Conservation (phyloP, 2,888 invertebrate species). For the Tanytarsus gracilentus region DNA sequence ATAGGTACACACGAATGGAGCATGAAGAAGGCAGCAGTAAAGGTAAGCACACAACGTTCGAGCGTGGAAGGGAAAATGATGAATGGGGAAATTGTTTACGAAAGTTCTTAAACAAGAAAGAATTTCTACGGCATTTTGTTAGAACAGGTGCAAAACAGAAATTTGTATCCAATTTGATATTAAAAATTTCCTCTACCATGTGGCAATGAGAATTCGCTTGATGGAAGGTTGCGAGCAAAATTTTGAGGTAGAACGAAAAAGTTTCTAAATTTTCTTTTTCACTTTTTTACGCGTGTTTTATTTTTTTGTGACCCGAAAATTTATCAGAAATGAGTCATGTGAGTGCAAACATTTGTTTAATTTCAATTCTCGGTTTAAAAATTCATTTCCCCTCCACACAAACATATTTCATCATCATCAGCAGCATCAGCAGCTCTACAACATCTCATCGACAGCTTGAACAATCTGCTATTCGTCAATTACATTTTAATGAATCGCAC, state of each 20-base stretch:
- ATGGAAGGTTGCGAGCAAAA: constrained; percentile 2
- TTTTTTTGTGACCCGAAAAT: no score
- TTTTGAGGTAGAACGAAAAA: background rate
- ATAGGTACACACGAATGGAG: background rate
- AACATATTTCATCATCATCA: background rate
- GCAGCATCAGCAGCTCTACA: background rate
- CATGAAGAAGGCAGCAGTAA: background rate
- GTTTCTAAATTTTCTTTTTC: background rate
- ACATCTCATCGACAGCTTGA: background rate
- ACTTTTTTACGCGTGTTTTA: background rate
- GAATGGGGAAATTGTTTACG: constrained; percentile 19
- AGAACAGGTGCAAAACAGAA: constrained; percentile 28
- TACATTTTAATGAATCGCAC: constrained; percentile 22
- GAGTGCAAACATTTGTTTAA: background rate
- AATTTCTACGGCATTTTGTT: constrained; percentile 16
- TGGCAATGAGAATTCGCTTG: background rate
- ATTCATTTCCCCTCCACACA: background rate
- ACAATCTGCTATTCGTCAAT: constrained; percentile 25
- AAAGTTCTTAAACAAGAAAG: background rate
- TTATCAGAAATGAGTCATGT: no score
- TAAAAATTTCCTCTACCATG: constrained; percentile 20
- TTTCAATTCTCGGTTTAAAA: constrained; percentile 3
- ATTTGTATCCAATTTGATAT: constrained; percentile 27
- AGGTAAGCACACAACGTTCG: background rate
- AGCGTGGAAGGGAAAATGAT: background rate